These are phyloP conservation scores for Hypomesus transpacificus DNA, from an alignment of 2,113 vertebrate genomes.

Conservation along the genomic window DNA sequence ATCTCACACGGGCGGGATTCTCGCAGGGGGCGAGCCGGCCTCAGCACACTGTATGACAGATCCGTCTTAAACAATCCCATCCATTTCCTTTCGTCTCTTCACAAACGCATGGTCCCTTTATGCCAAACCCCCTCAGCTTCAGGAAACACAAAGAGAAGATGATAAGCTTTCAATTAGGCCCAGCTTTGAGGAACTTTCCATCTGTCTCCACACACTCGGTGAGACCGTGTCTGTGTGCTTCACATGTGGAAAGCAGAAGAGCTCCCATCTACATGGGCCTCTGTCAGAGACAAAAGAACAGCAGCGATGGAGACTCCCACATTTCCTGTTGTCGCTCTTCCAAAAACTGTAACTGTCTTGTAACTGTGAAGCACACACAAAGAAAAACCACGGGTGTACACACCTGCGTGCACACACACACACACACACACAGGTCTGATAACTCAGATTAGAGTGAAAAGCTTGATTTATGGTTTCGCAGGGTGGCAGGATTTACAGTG, in stretches of 20 bases:
- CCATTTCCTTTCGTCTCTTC: constrained; percentile 52
- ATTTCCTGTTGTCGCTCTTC: constrained; percentile 25
- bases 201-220: constrained; percentile 66
- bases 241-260: constrained; percentile 67
- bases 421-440: constrained; percentile 28
- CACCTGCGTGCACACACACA: neutral
- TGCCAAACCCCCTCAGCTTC: constrained; percentile 39
- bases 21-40: constrained; percentile 39
- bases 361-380: constrained; percentile 19
- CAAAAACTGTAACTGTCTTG: constrained; percentile 41
- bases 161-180: constrained; percentile 73
- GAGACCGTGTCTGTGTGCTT: constrained; percentile 49
- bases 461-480: constrained; percentile 41
- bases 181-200: constrained; percentile 68
- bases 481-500: constrained; percentile 20
- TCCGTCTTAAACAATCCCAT: constrained; percentile 36
- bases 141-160: constrained; percentile 66
- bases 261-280: constrained; percentile 54
- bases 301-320: neutral
- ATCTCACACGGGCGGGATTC: constrained; percentile 45
- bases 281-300: constrained; percentile 42
- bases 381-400: neutral
- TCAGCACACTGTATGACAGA: constrained; percentile 46
- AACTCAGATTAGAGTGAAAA: constrained; percentile 48
- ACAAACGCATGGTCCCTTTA: constrained; percentile 19